Percentiles rank a stretch among this genome's conserved stretches.
Evolutionary conservation across 2,797 vertebrate species (phyloP).

Genomic region (Rhinoraja longicauda): DNA sequence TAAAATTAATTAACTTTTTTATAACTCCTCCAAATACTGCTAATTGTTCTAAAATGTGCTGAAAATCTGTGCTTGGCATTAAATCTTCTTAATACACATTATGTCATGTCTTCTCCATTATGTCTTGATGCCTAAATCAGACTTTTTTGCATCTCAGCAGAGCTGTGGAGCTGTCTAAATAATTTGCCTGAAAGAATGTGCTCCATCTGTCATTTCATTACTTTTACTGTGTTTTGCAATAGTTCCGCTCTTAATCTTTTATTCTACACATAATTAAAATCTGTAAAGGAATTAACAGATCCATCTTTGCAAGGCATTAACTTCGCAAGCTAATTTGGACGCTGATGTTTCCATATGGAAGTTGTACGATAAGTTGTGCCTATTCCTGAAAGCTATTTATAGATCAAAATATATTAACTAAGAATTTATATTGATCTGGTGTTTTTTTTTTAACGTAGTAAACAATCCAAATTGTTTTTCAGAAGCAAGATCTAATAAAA

Average conservation of each 20-base stretch:
- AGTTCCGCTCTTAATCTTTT: not conserved
- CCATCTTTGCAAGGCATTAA: not conserved
- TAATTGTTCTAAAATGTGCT: not conserved
- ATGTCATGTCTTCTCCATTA: conserved; percentile 20
- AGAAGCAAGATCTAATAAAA: not conserved
- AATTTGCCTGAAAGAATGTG: conserved; percentile 24
- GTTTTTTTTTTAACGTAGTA: not conserved
- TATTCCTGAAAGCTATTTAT: not conserved
- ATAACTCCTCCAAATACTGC: not conserved
- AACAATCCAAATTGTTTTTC: not conserved
- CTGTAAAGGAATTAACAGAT: not conserved
- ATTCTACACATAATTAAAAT: not conserved
- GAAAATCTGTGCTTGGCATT: conserved; percentile 8
- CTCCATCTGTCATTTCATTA: conserved; percentile 29
- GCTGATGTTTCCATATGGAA: not conserved
- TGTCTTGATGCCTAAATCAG: conserved; percentile 17
- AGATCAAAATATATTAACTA: not conserved
- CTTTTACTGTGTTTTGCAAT: not conserved
- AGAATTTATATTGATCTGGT: not conserved
- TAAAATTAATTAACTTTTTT: not conserved
- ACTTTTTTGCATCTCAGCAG: not conserved
- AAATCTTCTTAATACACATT: not conserved
- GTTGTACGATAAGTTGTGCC: too few relatives aligned
- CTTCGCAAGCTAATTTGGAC: not conserved
- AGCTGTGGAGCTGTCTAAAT: conserved; percentile 8